A percentile compares a stretch with the other conserved stretches of the same genome.
phyloP scores from a whole-genome alignment of 2,888 invertebrate species.

The Brachyptera risi region DNA sequence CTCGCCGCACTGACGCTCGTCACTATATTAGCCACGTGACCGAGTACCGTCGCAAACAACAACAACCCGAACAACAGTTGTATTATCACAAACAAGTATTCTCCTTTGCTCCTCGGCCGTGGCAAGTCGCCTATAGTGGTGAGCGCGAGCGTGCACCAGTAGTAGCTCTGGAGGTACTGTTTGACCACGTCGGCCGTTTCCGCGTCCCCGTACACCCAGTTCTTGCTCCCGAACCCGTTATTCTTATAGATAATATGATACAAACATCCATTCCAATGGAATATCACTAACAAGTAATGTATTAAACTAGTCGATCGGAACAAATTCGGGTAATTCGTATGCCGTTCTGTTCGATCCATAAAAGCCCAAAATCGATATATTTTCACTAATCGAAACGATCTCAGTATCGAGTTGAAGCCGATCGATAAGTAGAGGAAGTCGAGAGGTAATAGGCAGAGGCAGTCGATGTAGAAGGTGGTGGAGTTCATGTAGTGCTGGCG shows the following conservation, averaged over 20 bases:
- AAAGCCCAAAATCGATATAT: constrained; percentile 98
- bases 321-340: constrained; percentile 97
- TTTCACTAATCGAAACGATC: constrained; percentile 93
- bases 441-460: constrained; percentile 93
- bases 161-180: constrained; percentile 95
- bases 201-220: constrained; percentile 86
- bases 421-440: constrained; percentile 98
- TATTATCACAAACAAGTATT: constrained; percentile 92
- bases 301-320: constrained; percentile 88
- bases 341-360: constrained; percentile 96
- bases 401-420: constrained; percentile 92
- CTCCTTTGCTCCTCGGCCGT: constrained; percentile 86
- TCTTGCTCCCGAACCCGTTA: constrained; percentile 89
- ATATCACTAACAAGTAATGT: constrained; percentile 95
- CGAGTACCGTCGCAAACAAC: constrained; percentile 92
- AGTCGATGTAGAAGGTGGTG: constrained; percentile 97
- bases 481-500: constrained; percentile 97
- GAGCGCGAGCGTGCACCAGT: constrained; percentile 95
- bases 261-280: constrained; percentile 99
- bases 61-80: constrained; percentile 92
- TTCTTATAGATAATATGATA: constrained; percentile 96
- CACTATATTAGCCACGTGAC: constrained; percentile 97
- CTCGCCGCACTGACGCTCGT: constrained; percentile 95
- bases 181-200: constrained; percentile 86
- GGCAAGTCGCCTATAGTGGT: constrained; percentile 94